These are phyloP conservation scores for Pluvianellus socialis DNA, from an alignment of 2,113 vertebrate species.

Conservation along the genomic window DNA sequence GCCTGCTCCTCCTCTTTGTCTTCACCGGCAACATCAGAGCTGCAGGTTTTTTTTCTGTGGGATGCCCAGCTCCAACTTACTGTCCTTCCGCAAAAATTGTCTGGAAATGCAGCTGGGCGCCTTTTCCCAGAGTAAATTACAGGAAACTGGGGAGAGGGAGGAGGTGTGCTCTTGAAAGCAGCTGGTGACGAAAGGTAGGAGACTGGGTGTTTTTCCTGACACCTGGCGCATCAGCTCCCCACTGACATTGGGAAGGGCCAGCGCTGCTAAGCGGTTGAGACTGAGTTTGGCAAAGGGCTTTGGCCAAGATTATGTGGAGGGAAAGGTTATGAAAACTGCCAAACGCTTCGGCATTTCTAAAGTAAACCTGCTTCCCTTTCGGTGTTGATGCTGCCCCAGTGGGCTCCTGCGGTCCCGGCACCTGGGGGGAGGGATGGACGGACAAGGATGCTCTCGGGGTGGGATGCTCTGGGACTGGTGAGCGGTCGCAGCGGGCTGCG, in stretches of 20 bases:
- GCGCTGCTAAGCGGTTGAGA: neutral
- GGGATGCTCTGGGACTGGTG: neutral
- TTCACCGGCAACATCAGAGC: neutral
- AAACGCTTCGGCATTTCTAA: neutral
- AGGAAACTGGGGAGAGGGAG: neutral
- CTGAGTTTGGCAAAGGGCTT: neutral
- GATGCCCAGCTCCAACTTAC: neutral
- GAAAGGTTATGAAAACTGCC: neutral
- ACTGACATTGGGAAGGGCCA: neutral
- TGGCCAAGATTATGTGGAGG: neutral
- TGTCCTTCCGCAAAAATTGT: neutral
- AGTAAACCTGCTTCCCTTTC: neutral
- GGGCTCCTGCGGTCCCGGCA: accelerated
- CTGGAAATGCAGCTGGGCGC: neutral
- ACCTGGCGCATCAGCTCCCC: neutral
- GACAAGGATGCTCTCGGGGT: accelerated
- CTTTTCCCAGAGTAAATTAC: neutral
- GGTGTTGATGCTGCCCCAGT: accelerated
- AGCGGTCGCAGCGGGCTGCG: neutral
- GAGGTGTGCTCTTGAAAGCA: neutral
- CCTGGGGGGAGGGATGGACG: neutral
- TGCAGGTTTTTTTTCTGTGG: neutral
- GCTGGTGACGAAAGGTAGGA: neutral
- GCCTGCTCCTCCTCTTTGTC: conserved; percentile 19
- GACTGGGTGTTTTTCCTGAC: neutral